These are phyloP conservation scores for Colaptes auratus DNA, from an alignment of 2,113 vertebrate genomes.

Conservation along the genomic window DNA sequence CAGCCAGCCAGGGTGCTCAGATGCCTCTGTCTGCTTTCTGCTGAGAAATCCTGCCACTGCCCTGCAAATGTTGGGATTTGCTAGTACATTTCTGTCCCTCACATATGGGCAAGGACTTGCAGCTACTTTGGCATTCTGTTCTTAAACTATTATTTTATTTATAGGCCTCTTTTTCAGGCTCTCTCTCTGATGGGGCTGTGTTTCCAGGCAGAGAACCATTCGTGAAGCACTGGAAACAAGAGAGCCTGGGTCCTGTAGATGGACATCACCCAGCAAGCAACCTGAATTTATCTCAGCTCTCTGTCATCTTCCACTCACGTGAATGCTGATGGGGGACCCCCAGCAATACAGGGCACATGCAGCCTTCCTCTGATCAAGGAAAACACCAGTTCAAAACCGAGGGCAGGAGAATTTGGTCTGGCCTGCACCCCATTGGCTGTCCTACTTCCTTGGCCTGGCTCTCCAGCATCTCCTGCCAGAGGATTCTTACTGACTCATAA, in stretches of 20 bases:
- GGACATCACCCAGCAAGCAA: neutral
- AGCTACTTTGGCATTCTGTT: neutral
- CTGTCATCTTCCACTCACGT: neutral
- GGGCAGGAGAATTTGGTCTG: slow-evolving; percentile 13
- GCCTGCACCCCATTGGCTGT: neutral
- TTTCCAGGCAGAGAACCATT: neutral
- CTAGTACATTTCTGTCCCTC: neutral
- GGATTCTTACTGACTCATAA: slow-evolving; percentile 32
- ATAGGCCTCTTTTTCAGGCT: neutral
- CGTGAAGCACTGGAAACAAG: neutral
- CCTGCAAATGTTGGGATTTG: neutral
- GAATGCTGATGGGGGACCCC: neutral
- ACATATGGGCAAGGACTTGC: neutral
- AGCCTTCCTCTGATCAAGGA: neutral
- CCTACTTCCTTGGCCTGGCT: slow-evolving; percentile 13
- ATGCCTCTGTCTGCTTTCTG: neutral
- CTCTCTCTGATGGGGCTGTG: neutral
- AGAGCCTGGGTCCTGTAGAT: neutral
- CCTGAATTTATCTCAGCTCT: neutral
- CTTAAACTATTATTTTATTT: neutral
- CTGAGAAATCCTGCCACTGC: neutral
- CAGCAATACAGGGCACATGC: fast-evolving
- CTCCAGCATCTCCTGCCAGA: slow-evolving; percentile 31
- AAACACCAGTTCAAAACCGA: slow-evolving; percentile 3
- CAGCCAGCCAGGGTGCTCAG: neutral